phyloP scores from a whole-genome alignment of 1,140 invertebrate species.

The Mya arenaria region DNA sequence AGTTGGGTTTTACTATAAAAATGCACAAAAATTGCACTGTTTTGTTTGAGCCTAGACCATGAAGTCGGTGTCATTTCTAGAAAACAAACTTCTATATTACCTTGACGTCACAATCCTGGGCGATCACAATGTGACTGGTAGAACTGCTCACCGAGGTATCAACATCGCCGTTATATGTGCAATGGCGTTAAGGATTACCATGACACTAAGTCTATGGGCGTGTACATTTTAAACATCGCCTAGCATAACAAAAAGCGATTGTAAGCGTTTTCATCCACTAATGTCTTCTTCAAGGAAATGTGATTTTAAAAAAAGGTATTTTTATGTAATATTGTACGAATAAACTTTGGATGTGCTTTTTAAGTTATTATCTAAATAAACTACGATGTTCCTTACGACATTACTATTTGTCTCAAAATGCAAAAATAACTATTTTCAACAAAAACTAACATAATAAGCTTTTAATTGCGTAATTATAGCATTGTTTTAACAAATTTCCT shows the following conservation, averaged over 20 bases:
- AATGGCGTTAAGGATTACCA: conserved; percentile 54
- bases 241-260: neutral
- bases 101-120: conserved; percentile 50
- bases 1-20: too few relatives aligned
- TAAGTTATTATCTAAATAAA: too few relatives aligned
- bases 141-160: conserved; percentile 50
- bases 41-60: too few relatives aligned
- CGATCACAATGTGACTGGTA: conserved; percentile 67
- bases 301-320: neutral
- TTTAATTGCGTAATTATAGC: too few relatives aligned
- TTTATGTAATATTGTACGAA: neutral
- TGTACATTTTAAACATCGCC: neutral
- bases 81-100: conserved; percentile 36
- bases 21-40: too few relatives aligned
- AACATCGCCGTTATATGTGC: conserved; percentile 72
- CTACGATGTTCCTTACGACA: too few relatives aligned
- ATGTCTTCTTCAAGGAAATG: neutral
- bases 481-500: too few relatives aligned
- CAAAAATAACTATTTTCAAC: too few relatives aligned
- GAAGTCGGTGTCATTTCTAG: too few relatives aligned
- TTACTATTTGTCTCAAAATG: too few relatives aligned
- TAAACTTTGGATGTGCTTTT: neutral
- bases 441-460: too few relatives aligned
- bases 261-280: neutral
- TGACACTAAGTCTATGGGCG: neutral